These are phyloP conservation scores for Drosophila kohkoa DNA, from an alignment of 1,140 invertebrate genomes.

Conservation along the genomic window DNA sequence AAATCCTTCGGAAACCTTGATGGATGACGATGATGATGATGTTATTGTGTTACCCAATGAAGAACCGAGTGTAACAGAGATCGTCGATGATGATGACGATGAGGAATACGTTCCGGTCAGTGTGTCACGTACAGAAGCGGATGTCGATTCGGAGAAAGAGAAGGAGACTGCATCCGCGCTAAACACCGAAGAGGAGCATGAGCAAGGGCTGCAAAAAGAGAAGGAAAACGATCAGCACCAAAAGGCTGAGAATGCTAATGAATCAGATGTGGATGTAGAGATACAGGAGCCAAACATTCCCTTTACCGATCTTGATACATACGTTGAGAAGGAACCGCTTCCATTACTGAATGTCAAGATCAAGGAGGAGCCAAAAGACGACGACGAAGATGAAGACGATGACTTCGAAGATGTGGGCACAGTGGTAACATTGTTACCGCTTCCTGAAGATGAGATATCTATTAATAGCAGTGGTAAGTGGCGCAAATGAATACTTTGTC, in stretches of 20 bases:
- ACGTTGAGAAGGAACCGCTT: slow-evolving; percentile 82
- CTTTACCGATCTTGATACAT: slow-evolving; percentile 85
- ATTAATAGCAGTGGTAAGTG: slow-evolving; percentile 81
- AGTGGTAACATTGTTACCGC: slow-evolving; percentile 62
- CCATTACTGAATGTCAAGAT: slow-evolving; percentile 78
- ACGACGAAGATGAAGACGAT: slow-evolving; percentile 86
- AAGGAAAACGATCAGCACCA: slow-evolving; percentile 33
- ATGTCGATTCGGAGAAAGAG: slow-evolving; percentile 43
- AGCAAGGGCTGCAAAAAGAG: slow-evolving; percentile 11
- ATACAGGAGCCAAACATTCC: slow-evolving; percentile 84
- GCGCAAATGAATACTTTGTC: not conserved
- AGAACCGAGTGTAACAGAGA: slow-evolving; percentile 83
- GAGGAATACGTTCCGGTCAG: slow-evolving; percentile 79
- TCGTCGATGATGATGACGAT: slow-evolving; percentile 82
- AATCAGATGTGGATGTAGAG: slow-evolving; percentile 83
- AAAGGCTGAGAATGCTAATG: slow-evolving; percentile 61
- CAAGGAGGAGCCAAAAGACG: slow-evolving; percentile 76
- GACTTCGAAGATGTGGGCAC: slow-evolving; percentile 86
- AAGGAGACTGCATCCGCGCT: slow-evolving; percentile 39
- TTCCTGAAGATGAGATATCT: slow-evolving; percentile 77
- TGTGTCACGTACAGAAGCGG: slow-evolving; percentile 59
- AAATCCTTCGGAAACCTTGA: slow-evolving; percentile 10
- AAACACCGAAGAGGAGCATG: slow-evolving; percentile 21
- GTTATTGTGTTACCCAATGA: slow-evolving; percentile 83
- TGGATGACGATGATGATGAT: slow-evolving; percentile 83